Conservation (phyloP, 2,888 invertebrate species). For the Tanytarsus gracilentus region DNA sequence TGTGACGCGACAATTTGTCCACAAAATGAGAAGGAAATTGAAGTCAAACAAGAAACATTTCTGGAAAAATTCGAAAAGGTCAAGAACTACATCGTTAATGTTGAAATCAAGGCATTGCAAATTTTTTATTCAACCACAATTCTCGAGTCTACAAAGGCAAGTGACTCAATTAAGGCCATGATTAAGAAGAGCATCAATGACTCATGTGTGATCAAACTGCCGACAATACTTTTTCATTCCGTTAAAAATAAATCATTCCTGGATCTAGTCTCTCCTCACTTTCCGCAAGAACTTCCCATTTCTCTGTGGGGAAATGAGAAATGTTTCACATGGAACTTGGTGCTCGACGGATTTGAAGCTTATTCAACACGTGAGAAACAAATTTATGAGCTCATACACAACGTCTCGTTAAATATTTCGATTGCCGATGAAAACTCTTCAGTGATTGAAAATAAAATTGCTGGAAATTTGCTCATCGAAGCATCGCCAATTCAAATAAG, state of each 20-base stretch:
- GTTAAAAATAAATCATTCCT: slow-evolving; percentile 9
- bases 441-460: neutral
- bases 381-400: neutral
- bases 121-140: slow-evolving; percentile 3
- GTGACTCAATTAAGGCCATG: neutral
- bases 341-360: neutral
- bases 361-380: neutral
- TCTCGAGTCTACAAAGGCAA: slow-evolving; percentile 4
- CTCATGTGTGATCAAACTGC: neutral
- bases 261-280: neutral
- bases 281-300: neutral
- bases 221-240: slow-evolving; percentile 10
- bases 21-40: neutral
- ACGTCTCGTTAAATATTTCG: slow-evolving; percentile 1
- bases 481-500: neutral
- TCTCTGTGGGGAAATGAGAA: slow-evolving; percentile 16
- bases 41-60: neutral
- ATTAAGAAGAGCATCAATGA: neutral
- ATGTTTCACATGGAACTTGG: slow-evolving; percentile 18
- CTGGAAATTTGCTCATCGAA: slow-evolving; percentile 16
- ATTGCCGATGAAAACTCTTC: slow-evolving; percentile 9
- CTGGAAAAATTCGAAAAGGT: neutral
- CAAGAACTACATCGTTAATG: neutral
- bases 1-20: slow-evolving; percentile 34
- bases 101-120: neutral